These are phyloP conservation scores for Sciaenops ocellatus DNA, from an alignment of 2,797 vertebrate genomes.

Conservation along the genomic window DNA sequence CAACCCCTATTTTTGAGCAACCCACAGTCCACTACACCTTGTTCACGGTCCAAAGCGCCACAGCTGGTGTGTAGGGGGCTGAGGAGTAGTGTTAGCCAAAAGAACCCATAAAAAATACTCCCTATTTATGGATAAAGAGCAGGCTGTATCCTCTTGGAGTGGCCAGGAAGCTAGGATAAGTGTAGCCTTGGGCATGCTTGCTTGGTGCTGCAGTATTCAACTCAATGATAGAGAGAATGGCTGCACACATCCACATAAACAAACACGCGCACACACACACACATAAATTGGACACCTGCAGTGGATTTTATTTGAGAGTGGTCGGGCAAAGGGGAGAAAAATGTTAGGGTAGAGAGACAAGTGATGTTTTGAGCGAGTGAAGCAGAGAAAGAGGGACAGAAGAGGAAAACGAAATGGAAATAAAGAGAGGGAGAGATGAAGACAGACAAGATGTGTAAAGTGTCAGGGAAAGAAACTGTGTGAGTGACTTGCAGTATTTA, in stretches of 20 bases:
- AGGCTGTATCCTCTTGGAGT: slow-evolving; percentile 43
- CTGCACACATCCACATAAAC: slow-evolving; percentile 2
- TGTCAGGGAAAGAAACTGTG: neutral
- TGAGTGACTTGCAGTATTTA: neutral
- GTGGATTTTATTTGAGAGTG: slow-evolving; percentile 21
- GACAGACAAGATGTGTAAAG: neutral
- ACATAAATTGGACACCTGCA: slow-evolving; percentile 20
- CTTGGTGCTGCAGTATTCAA: slow-evolving; percentile 42
- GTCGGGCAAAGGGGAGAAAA: neutral
- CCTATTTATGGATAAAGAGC: slow-evolving; percentile 52
- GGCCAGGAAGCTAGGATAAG: slow-evolving; percentile 57
- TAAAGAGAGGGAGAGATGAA: slow-evolving; percentile 7
- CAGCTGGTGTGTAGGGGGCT: slow-evolving; percentile 16
- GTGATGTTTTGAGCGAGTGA: slow-evolving; percentile 6
- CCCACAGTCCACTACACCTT: slow-evolving; percentile 9
- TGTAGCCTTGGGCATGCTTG: slow-evolving; percentile 59
- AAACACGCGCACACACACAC: slow-evolving; percentile 14
- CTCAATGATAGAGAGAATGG: neutral
- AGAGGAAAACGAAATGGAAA: slow-evolving; percentile 1
- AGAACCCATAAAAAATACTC: slow-evolving; percentile 11
- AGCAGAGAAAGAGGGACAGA: slow-evolving; percentile 11
- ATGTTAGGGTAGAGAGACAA: neutral
- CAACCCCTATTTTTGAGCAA: slow-evolving; percentile 23
- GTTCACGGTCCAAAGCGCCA: slow-evolving; percentile 31
- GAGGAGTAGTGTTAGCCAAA: neutral